Conservation (phyloP, 2,797 vertebrate genomes). For the Takifugu rubripes region DNA sequence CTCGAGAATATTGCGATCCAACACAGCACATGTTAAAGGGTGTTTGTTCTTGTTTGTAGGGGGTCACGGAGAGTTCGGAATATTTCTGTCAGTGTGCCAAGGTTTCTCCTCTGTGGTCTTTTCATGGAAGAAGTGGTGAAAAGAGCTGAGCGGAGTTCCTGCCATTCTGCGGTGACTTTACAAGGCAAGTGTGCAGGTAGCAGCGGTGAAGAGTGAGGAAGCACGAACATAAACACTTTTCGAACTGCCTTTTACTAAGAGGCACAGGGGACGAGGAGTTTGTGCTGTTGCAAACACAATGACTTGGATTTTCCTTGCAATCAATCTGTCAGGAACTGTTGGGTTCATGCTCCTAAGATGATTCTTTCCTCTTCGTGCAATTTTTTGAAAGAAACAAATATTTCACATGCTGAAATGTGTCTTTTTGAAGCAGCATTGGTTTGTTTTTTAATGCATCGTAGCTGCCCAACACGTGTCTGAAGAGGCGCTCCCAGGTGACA, state of each 20-base stretch:
- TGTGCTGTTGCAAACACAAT: constrained; percentile 24
- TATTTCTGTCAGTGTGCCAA: constrained; percentile 42
- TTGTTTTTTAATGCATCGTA: too few species aligned
- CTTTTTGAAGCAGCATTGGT: too few species aligned
- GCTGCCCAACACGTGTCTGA: too few species aligned
- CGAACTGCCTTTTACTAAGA: constrained; percentile 13
- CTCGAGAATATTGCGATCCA: too few species aligned
- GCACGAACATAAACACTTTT: constrained; percentile 14
- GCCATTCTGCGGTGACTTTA: not conserved
- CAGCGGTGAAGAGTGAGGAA: constrained; percentile 25
- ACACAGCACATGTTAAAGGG: not conserved
- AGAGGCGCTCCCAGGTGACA: too few species aligned
- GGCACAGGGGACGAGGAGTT: constrained; percentile 15
- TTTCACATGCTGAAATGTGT: too few species aligned
- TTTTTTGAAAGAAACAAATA: too few species aligned
- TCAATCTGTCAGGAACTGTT: constrained; percentile 30
- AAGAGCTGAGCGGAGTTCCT: constrained; percentile 34
- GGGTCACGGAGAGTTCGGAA: constrained; percentile 53
- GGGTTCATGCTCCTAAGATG: not conserved
- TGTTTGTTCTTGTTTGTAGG: constrained; percentile 31
- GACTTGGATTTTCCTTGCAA: constrained; percentile 6
- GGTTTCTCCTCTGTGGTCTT: constrained; percentile 12
- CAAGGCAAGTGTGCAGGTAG: not conserved
- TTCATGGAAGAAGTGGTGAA: constrained; percentile 3
- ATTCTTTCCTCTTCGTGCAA: not conserved